These are phyloP conservation scores for Catostylus mosaicus DNA, from an alignment of 30 jellyfish, hydroid and myxozoan species.

Conservation along the genomic window DNA sequence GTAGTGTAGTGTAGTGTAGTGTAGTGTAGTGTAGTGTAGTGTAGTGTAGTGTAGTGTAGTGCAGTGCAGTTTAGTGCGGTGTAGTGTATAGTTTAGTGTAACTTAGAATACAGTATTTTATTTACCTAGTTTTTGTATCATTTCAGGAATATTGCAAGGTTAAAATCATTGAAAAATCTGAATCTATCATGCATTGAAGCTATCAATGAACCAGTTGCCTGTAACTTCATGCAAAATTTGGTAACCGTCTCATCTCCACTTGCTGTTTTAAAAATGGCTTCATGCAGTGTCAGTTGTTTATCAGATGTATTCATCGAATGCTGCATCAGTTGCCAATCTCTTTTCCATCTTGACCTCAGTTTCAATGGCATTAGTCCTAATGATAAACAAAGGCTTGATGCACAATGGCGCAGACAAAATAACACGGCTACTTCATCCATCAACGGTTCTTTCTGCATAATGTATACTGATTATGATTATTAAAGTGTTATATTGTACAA, in stretches of 20 bases:
- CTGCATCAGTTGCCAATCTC: conserved; percentile 11
- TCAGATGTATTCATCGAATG: conserved; percentile 23
- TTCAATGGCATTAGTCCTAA: conserved; percentile 7
- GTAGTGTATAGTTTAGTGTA: too few relatives aligned
- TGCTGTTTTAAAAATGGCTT: conserved; percentile 35
- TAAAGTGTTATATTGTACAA: not conserved
- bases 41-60: too few relatives aligned
- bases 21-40: too few relatives aligned
- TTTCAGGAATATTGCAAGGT: not conserved
- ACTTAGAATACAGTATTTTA: too few relatives aligned
- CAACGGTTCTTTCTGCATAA: conserved; percentile 2
- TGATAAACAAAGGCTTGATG: conserved; percentile 42
- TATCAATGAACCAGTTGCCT: conserved; percentile 18
- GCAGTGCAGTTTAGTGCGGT: too few relatives aligned
- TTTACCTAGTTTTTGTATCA: too few relatives aligned
- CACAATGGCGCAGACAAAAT: conserved; percentile 15
- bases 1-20: too few relatives aligned
- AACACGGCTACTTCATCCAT: conserved; percentile 6
- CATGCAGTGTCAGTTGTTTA: conserved; percentile 42
- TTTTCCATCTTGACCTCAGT: conserved; percentile 51
- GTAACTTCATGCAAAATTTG: conserved; percentile 12
- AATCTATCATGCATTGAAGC: conserved; percentile 32
- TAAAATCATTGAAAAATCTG: conserved; percentile 22
- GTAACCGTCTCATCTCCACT: conserved; percentile 17
- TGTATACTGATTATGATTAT: conserved; percentile 11